A percentile compares a stretch with the other conserved stretches of the same genome.
Evolutionary conservation across 2,888 invertebrate species (phyloP).

Genomic region (Erebia epiphron): DNA sequence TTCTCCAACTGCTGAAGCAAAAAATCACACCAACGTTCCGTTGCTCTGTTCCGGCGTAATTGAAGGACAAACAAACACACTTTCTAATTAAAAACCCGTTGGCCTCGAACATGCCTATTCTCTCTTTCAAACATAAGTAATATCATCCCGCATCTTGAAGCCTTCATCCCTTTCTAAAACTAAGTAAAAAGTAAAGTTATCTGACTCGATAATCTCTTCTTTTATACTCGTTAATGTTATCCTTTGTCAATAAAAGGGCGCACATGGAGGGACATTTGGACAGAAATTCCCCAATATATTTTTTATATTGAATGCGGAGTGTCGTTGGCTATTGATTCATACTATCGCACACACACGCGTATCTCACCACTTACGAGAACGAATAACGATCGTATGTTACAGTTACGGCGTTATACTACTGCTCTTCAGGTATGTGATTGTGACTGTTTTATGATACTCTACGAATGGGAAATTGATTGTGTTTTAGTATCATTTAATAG

Average conservation of each 20-base stretch:
- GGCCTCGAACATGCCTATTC: too few species aligned
- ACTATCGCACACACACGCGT: slow-evolving; percentile 7
- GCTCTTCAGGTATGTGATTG: neutral
- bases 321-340: slow-evolving; percentile 13
- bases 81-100: too few species aligned
- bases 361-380: slow-evolving; percentile 16
- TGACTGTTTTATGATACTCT: slow-evolving; percentile 5
- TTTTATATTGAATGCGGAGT: slow-evolving; percentile 9
- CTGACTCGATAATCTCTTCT: neutral
- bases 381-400: slow-evolving; percentile 16
- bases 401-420: neutral
- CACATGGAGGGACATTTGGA: neutral
- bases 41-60: too few species aligned
- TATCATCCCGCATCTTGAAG: too few species aligned
- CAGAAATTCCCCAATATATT: slow-evolving; percentile 13
- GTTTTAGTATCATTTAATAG: neutral
- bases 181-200: neutral
- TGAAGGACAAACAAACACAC: too few species aligned
- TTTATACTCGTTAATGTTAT: neutral
- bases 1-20: too few species aligned
- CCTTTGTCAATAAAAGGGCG: neutral
- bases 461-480: slow-evolving; percentile 4
- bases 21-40: too few species aligned
- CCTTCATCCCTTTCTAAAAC: too few species aligned
- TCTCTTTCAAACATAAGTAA: too few species aligned